Base-by-base conservation (phyloP, 2,888 invertebrate species). In the Pomacea canaliculata region DNA sequence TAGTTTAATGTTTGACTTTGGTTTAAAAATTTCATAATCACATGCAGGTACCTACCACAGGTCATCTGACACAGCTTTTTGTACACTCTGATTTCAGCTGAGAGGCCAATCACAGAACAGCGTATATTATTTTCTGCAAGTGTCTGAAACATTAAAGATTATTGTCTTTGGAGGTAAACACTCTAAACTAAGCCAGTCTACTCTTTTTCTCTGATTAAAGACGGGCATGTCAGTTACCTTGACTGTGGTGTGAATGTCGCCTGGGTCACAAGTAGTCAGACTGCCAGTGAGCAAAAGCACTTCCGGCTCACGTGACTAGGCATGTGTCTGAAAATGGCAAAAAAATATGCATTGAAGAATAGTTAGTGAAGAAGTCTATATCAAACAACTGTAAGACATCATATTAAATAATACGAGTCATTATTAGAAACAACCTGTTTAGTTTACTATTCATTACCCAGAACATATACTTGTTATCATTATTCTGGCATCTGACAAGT, bases 291-390 rank as follows among this genome's bases (percentile, higher is more conserved):
- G 93, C 4, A 98, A 93, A 13, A 99, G 92, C 59, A 99, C 93
- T 92, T 99, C 99, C 97, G 93, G 78, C 98, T 98, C 0, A 98
- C 96, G 92, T 99, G 99, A 0, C 95, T 94, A 0, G 99, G 99
- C 84, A 99, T 93, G 73, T 97, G 94, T 89, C 92, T 92, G 81
- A 48, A 83, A 80, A 37, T 37, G 37, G 37, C 37, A 37, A 37
- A 3, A 3, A 56, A 56, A 56, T 56, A 1, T 10, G 7, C 51
- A 56, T 1, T 56, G 51, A 56, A 56, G 51, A 56, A 70, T 1
- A 70, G 37, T 37, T 37, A 37, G 37, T 37, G 37, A 37, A 37
- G 37, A 37, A 37, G 37, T 37, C 37, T 37, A 37, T 37, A 37
- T 37, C 37, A 37, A 37, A 5, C 37, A 37, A 37, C 37, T 37